A percentile compares a stretch with the other conserved stretches of the same genome.
Evolutionary conservation across 2,113 vertebrate genomes (phyloP).

Genomic region (Telmatochromis brichardi): DNA sequence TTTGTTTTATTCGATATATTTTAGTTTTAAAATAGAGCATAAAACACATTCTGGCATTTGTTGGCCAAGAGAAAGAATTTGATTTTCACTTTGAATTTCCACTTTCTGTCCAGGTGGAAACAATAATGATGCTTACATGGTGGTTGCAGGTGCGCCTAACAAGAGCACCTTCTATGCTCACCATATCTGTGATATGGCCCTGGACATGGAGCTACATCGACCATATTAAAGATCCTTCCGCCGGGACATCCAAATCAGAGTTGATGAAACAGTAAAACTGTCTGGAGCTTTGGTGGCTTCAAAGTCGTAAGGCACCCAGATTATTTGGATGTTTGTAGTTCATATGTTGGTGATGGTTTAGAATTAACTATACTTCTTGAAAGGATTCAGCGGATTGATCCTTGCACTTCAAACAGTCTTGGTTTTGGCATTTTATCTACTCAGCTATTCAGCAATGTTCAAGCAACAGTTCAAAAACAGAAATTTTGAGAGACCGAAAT

Average conservation of each 20-base stretch:
- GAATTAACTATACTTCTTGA: neutral
- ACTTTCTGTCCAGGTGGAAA: constrained; percentile 62
- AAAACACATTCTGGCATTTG: neutral
- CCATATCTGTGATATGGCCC: constrained; percentile 72
- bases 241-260: constrained; percentile 70
- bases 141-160: constrained; percentile 73
- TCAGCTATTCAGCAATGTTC: neutral
- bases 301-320: neutral
- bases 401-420: neutral
- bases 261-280: constrained; percentile 43
- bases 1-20: rapidly evolving
- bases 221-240: constrained; percentile 73
- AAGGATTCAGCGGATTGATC: neutral
- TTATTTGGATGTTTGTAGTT: neutral
- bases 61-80: neutral
- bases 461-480: neutral
- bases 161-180: constrained; percentile 74
- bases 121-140: constrained; percentile 73
- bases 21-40: neutral
- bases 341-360: neutral
- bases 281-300: neutral
- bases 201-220: constrained; percentile 76
- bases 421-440: neutral
- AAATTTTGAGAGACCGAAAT: neutral
- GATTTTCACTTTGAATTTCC: neutral